phyloP scores from a whole-genome alignment of 2,888 invertebrate genomes.

The Epinotia demarniana region DNA sequence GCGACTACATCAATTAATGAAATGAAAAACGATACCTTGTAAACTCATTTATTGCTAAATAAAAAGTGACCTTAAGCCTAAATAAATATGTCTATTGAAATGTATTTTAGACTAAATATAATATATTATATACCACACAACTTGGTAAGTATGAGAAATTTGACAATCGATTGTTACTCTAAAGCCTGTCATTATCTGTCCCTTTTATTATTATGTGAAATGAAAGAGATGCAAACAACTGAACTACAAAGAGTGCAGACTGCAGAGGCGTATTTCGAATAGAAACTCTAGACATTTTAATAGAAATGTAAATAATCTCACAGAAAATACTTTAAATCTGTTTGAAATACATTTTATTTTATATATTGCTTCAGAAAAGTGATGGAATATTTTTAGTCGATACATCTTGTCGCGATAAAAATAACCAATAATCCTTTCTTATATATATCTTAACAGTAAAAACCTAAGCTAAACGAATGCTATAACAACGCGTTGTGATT shows the following conservation, averaged over 20 bases:
- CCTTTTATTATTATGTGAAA: background rate
- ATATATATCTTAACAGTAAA: slow-evolving; percentile 24
- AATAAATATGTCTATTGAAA: slow-evolving; percentile 40
- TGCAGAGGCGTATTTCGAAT: background rate
- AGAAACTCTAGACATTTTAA: background rate
- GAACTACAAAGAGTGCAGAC: background rate
- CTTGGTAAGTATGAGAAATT: background rate
- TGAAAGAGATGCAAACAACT: background rate
- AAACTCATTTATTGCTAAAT: slow-evolving; percentile 39
- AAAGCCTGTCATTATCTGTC: background rate
- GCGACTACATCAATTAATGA: no score
- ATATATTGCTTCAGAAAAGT: background rate
- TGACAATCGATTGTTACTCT: background rate
- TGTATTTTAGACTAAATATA: slow-evolving; percentile 15
- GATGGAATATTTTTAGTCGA: background rate
- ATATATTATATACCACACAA: slow-evolving; percentile 1
- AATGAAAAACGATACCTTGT: slow-evolving; percentile 1
- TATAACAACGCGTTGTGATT: slow-evolving; percentile 60
- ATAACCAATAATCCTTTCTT: slow-evolving; percentile 9
- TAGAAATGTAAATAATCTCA: background rate
- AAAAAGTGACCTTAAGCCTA: slow-evolving; percentile 31
- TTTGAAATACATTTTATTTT: background rate
- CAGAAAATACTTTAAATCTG: background rate
- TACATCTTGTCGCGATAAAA: background rate
- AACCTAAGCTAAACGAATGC: slow-evolving; percentile 34